Evolutionary conservation across 2,113 vertebrate genomes (phyloP), one percentile per base, ranked within the genome.

Genomic region (Tyrannus savana): DNA sequence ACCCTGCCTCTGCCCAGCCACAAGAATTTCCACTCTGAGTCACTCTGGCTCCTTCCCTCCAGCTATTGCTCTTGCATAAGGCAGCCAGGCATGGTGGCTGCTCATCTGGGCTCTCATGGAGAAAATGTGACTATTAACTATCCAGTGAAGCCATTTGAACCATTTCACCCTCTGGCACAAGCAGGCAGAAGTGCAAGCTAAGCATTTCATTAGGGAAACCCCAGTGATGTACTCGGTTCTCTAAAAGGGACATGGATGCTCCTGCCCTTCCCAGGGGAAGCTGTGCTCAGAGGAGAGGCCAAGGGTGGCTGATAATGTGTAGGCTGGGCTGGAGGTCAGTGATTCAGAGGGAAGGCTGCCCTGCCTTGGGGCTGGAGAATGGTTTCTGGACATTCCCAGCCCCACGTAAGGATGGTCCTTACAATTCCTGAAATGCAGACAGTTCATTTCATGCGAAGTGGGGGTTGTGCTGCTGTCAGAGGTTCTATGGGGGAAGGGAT

Each of bases 21-120:
- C 95, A 95, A 67, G 88, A 94, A 93, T 97, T 97, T 95, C 89
- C 73, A 66, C 64, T 96, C 67, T 93, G 90, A 95, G 69, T 97
- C 79, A 95, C 19, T 5, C 71, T 66, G 46, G 52, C 50, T 94
- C 25, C 58, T 89, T 94, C 77, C 63, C 63, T 93, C 60, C 63
- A 95, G 94, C 93, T 92, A 92, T 96, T 93, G 52, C 69, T 95
- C 64, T 97, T 96, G 91, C 60, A n/a, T 93, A 93, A 96, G 2
- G 0, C 37, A 88, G 59, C 72, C 19, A 1, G 64, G 73, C 64
- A 91, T 49, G 49, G 72, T 86, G 66, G 78, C 80, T 81, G 58
- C 71, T 83, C 68, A 87, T 83, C 79, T 95, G 89, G 82, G 89
- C 82, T 93, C n/a, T 82, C 77, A 80, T 66, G 76, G 89, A 91